Evolutionary conservation across 2,888 invertebrate species (phyloP).

Genomic region (Athalia circularis): DNA sequence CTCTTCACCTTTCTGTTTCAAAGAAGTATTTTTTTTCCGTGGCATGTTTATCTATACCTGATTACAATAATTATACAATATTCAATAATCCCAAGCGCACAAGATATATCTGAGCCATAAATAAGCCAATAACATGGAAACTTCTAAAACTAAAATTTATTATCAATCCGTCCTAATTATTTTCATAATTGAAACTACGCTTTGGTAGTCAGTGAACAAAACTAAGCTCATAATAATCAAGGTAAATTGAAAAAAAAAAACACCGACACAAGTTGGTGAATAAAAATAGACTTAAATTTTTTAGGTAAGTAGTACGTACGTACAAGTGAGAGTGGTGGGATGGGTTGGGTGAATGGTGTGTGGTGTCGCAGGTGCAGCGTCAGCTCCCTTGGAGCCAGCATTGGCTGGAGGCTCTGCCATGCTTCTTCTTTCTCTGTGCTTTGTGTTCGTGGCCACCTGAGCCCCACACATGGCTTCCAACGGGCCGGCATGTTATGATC

Average conservation of each 20-base stretch:
- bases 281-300: constrained; percentile 48
- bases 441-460: constrained; percentile 74
- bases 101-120: neutral
- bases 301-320: constrained; percentile 63
- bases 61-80: constrained; percentile 5
- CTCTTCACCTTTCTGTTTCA: constrained; percentile 23
- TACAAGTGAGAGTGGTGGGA: constrained; percentile 59
- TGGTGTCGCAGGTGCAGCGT: constrained; percentile 74
- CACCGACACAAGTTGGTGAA: constrained; percentile 33
- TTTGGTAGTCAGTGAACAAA: neutral
- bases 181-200: no score
- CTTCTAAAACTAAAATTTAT: no score
- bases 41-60: constrained; percentile 36
- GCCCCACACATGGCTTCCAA: constrained; percentile 71
- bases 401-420: constrained; percentile 73
- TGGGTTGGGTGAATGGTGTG: constrained; percentile 70
- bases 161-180: no score
- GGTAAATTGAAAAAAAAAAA: constrained; percentile 18
- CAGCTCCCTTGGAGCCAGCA: constrained; percentile 71
- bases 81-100: constrained; percentile 22
- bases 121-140: neutral
- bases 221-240: neutral
- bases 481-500: constrained; percentile 72
- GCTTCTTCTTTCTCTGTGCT: constrained; percentile 75
- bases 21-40: constrained; percentile 15